Percentiles rank a stretch among this genome's conserved stretches.
These are phyloP conservation scores for Fratercula arctica DNA, from an alignment of 2,797 vertebrate species.

Conservation along the genomic window DNA sequence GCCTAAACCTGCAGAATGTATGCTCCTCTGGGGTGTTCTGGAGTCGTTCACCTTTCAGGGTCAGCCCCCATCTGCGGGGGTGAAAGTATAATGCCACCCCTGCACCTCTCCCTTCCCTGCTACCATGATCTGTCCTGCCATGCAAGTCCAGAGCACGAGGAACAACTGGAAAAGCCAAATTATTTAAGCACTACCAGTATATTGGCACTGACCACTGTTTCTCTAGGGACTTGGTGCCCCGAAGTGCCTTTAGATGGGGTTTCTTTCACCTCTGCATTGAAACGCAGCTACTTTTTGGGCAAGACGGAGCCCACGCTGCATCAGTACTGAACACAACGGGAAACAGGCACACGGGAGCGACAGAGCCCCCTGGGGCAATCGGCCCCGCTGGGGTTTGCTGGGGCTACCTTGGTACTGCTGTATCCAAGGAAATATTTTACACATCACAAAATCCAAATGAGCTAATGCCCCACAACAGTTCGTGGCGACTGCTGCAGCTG, in stretches of 20 bases:
- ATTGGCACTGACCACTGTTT: neutral
- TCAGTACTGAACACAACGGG: accelerated
- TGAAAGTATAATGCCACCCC: neutral
- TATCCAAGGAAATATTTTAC: neutral
- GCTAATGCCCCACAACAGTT: neutral
- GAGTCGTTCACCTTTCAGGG: neutral
- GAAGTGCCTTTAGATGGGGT: neutral
- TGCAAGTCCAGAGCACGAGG: neutral
- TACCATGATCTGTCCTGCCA: neutral
- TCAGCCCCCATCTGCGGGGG: neutral
- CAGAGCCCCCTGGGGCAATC: accelerated
- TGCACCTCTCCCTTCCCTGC: neutral
- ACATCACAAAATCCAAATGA: accelerated
- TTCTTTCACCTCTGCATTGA: neutral
- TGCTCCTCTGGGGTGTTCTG: neutral
- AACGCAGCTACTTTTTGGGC: accelerated
- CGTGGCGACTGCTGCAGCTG: accelerated
- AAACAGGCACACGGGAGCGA: accelerated
- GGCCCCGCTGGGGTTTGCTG: accelerated
- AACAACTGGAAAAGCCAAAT: neutral
- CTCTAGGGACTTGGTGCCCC: neutral
- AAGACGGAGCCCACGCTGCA: accelerated
- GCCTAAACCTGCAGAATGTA: neutral
- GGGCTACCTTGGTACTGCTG: accelerated
- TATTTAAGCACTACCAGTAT: neutral